phyloP scores from a whole-genome alignment of 2,113 vertebrate genomes.

The Tragelaphus buxtoni region DNA sequence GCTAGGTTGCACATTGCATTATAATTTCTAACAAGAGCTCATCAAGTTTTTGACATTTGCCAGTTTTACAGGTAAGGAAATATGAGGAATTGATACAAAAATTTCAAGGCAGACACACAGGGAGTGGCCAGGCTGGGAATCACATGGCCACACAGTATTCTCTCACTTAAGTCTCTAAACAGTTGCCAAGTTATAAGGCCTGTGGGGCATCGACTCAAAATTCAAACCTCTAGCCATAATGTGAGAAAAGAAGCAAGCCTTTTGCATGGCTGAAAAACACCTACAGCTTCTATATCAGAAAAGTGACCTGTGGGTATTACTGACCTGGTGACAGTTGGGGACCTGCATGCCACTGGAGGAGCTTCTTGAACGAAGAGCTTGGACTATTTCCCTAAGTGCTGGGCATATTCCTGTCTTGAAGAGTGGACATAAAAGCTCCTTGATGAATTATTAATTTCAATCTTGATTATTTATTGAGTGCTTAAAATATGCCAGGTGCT shows the following conservation, averaged over 20 bases:
- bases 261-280: neutral
- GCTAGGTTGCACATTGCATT: neutral
- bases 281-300: neutral
- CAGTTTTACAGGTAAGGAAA: neutral
- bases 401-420: neutral
- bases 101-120: neutral
- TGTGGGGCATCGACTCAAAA: neutral
- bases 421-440: constrained; percentile 58
- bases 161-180: neutral
- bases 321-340: neutral
- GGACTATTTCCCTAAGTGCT: constrained; percentile 34
- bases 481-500: constrained; percentile 60
- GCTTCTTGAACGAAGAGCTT: neutral
- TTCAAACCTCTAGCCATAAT: neutral
- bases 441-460: constrained; percentile 68
- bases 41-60: neutral
- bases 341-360: neutral
- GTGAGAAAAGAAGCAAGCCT: neutral
- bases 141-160: accelerated
- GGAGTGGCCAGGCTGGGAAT: neutral
- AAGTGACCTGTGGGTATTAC: neutral
- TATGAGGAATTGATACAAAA: neutral
- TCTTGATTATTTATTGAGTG: constrained; percentile 65
- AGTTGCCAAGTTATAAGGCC: neutral
- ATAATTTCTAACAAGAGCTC: neutral